These are phyloP conservation scores for Mareca strepera DNA, from an alignment of 2,797 vertebrate genomes.

Conservation along the genomic window DNA sequence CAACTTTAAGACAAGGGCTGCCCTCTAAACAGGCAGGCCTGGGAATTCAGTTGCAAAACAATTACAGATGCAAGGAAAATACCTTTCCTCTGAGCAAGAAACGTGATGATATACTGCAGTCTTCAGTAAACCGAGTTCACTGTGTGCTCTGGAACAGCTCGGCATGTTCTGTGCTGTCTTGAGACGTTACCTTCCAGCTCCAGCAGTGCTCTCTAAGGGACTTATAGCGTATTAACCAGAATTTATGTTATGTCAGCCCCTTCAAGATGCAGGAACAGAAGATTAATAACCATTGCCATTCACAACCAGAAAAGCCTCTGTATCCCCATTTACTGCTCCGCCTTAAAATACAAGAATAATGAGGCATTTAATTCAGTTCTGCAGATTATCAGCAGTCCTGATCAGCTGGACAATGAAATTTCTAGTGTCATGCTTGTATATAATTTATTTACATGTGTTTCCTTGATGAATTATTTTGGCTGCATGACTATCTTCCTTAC, in stretches of 20 bases:
- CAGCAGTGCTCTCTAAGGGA: not conserved
- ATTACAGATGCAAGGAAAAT: conserved; percentile 33
- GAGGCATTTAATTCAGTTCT: not conserved
- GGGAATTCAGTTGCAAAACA: conserved; percentile 49
- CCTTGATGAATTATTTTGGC: not conserved
- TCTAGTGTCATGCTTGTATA: not conserved
- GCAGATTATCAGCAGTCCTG: not conserved
- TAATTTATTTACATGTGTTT: not conserved
- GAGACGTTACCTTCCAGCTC: not conserved
- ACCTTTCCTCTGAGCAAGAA: conserved; percentile 32
- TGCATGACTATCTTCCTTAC: not conserved
- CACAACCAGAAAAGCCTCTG: not conserved
- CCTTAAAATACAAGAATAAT: not conserved
- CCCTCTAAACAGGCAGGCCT: conserved; percentile 30
- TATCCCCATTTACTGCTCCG: not conserved
- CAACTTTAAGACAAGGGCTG: not conserved
- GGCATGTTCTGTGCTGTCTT: not conserved
- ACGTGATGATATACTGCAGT: not conserved
- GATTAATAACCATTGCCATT: not conserved
- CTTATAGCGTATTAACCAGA: not conserved
- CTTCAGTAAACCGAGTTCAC: not conserved
- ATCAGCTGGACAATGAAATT: not conserved
- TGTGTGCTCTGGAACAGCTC: not conserved
- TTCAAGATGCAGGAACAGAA: not conserved
- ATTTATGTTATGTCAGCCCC: not conserved